Evolutionary conservation across 1,140 invertebrate species (phyloP).

Genomic region (Sarcophaga peregrina): DNA sequence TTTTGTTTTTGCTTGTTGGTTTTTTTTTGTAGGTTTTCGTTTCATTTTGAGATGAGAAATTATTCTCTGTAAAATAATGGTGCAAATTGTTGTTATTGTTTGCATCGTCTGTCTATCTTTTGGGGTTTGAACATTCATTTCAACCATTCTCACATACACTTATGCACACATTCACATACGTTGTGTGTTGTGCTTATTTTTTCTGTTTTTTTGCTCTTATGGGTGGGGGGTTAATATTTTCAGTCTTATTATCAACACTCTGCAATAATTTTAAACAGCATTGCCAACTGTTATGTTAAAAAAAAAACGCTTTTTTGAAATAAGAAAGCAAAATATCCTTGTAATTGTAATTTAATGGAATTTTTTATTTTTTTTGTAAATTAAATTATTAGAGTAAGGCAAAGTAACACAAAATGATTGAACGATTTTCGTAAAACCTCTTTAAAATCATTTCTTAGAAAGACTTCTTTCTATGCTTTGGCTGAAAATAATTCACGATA

Average conservation of each 20-base stretch:
- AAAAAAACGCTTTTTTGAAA: too few species aligned
- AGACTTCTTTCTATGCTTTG: too few species aligned
- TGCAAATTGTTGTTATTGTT: constrained; percentile 3
- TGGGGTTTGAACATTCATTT: constrained; percentile 41
- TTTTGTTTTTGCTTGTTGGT: not conserved
- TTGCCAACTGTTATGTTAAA: too few species aligned
- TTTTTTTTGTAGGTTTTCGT: constrained; percentile 24
- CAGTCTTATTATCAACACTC: constrained; percentile 2
- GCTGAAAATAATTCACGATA: too few species aligned
- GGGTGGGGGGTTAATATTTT: constrained; percentile 26
- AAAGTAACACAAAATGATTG: too few species aligned
- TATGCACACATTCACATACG: not conserved
- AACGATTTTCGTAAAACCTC: too few species aligned
- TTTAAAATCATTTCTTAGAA: too few species aligned
- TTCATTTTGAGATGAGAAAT: not conserved
- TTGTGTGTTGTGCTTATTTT: not conserved
- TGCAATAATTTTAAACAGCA: not conserved
- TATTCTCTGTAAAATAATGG: not conserved
- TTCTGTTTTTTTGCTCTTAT: not conserved
- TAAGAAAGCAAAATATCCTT: too few species aligned
- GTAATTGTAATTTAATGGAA: too few species aligned
- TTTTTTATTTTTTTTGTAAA: too few species aligned
- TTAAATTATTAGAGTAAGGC: too few species aligned
- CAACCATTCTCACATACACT: constrained; percentile 13
- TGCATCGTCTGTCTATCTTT: constrained; percentile 34